These are phyloP conservation scores for Microcebus ravelobensis DNA, from an alignment of 2,113 vertebrate species.

Conservation along the genomic window DNA sequence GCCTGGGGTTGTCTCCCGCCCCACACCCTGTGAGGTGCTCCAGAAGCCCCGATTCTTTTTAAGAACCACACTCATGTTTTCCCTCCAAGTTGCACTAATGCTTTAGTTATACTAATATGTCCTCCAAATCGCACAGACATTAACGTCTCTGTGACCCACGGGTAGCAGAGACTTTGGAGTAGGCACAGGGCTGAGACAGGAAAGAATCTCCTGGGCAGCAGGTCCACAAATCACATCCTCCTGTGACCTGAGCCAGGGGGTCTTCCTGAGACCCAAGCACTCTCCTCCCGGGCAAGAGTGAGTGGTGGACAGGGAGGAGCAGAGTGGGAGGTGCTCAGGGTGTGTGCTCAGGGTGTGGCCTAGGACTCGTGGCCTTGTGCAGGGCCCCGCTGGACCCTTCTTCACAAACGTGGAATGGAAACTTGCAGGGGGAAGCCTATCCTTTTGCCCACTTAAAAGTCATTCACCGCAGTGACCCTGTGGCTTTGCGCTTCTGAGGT, in stretches of 20 bases:
- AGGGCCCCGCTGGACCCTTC: neutral
- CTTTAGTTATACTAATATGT: neutral
- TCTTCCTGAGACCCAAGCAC: neutral
- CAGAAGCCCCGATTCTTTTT: neutral
- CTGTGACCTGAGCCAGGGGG: neutral
- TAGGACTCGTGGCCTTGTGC: neutral
- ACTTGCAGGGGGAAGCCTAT: neutral
- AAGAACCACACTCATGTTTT: neutral
- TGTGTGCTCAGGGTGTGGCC: too few species aligned
- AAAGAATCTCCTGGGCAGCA: neutral
- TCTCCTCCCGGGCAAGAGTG: too few species aligned
- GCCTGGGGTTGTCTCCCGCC: neutral
- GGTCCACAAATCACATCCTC: neutral
- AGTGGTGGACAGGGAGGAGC: neutral
- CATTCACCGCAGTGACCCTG: neutral
- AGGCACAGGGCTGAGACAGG: neutral
- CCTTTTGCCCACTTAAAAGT: neutral
- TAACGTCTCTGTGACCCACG: neutral
- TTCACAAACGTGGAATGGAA: neutral
- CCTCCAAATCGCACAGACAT: neutral
- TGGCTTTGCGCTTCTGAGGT: neutral
- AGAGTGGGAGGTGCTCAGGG: too few species aligned
- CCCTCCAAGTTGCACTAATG: neutral
- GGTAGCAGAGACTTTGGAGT: neutral
- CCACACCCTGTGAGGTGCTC: rapidly evolving